Base-by-base conservation (phyloP, 2,113 vertebrate genomes). In the Gavialis gangeticus region DNA sequence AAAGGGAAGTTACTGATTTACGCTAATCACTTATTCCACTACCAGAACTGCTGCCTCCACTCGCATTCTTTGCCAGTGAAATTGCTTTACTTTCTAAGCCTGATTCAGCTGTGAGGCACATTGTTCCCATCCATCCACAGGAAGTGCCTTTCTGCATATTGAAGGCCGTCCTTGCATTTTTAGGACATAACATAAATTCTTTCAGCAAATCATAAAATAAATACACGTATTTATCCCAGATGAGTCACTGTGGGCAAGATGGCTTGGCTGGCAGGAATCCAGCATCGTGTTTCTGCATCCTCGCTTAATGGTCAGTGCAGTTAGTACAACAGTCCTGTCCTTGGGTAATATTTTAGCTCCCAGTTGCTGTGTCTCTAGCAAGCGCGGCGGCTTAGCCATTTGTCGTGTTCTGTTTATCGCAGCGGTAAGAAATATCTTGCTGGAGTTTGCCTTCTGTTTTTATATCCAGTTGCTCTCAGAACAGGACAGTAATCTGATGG, bases 171-270 rank as follows among this genome's bases (percentile, higher is more conserved):
- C 91, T 71, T 69, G 66, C 58, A 58, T 94, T 88, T 94, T 82
- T 13, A 56, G 59, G 64, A 84, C 75, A 57, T 17, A 73, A 24
- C 1, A 0, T 92, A 75, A 88, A 71, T 90, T 57, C 27, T 92
- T 87, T 77, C 9, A 75, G 34, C 46, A 93, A 88, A 75, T 84
- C 73, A n/a, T 73, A 27, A 78, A 91, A 89, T 73, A 88, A 82
- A 94, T 79, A 25, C 1, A 0, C 11, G 0, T 90, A n/a, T 93
- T 37, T 79, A 10, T 82, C 60, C 73, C 77, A 76, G 8, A 2
- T 16, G 64, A 88, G 17, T 37, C 3, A 64, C 10, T 69, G 34
- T 66, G 82, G 79, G n/a, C 12, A 60, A 90, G 46, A 17, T 88
- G 85, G 58, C 37, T 84, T 24, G n/a, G 3, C 21, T 79, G 59